Evolutionary conservation across 2,888 invertebrate species (phyloP).

Genomic region (Melitaea athalia): DNA sequence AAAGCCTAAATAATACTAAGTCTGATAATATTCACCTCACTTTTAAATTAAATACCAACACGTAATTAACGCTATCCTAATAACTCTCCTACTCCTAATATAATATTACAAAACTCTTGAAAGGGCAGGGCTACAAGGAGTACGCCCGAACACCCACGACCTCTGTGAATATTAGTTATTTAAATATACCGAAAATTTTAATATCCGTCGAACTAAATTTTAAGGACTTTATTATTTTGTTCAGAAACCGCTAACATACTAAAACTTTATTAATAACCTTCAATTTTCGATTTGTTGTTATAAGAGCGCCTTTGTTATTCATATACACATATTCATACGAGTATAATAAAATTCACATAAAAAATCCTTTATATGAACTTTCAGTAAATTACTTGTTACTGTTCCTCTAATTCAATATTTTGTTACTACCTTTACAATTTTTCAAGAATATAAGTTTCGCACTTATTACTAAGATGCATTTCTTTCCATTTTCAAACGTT

Average conservation of each 20-base stretch:
- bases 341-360: no score
- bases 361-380: no score
- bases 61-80: constrained; percentile 9
- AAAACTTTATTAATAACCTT: constrained; percentile 22
- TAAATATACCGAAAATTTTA: constrained; percentile 31
- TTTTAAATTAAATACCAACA: neutral
- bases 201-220: constrained; percentile 30
- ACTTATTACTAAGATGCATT: no score
- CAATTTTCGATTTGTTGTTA: constrained; percentile 15
- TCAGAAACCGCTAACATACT: constrained; percentile 22
- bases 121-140: constrained; percentile 19
- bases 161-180: constrained; percentile 31
- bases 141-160: constrained; percentile 23
- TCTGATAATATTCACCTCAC: neutral
- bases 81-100: neutral
- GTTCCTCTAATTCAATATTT: no score
- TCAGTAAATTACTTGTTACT: no score
- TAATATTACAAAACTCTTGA: constrained; percentile 17
- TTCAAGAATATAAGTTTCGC: no score
- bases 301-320: neutral
- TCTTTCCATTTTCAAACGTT: no score
- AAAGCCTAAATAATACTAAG: neutral
- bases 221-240: constrained; percentile 24
- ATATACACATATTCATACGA: neutral
- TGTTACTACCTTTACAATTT: no score